phyloP scores from a whole-genome alignment of 1,140 invertebrate species.

The Dinoponera quadriceps region DNA sequence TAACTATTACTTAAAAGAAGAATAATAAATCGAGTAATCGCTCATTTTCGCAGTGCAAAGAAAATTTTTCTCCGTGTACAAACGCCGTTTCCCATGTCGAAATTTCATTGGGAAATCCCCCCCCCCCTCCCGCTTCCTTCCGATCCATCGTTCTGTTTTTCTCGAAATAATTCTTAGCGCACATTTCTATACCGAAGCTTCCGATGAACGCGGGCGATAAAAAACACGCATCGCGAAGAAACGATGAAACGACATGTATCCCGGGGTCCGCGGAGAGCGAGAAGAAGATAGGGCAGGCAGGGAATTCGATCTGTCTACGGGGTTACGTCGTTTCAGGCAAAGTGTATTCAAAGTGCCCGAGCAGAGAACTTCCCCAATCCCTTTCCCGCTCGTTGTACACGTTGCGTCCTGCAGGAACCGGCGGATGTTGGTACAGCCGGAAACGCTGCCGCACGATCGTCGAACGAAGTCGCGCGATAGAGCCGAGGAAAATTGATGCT shows the following conservation, averaged over 20 bases:
- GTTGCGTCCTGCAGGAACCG: conserved; percentile 56
- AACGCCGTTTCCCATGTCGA: too few species aligned
- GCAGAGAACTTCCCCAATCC: conserved; percentile 70
- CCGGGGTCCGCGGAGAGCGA: conserved; percentile 10
- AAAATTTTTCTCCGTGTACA: too few species aligned
- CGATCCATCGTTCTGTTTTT: background rate
- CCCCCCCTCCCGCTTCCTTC: background rate
- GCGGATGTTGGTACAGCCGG: conserved; percentile 67
- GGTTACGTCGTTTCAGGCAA: conserved; percentile 66
- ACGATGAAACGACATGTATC: conserved; percentile 40
- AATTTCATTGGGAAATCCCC: too few species aligned
- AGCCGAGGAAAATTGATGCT: conserved; percentile 70
- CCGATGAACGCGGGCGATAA: conserved; percentile 44
- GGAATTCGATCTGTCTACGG: conserved; percentile 65
- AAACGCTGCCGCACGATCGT: conserved; percentile 66
- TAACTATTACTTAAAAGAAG: too few species aligned
- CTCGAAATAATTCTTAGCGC: background rate
- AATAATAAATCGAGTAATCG: too few species aligned
- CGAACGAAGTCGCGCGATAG: conserved; percentile 65
- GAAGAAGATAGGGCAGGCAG: conserved; percentile 1
- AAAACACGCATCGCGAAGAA: conserved; percentile 29
- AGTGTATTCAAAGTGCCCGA: conserved; percentile 72
- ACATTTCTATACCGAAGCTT: conserved; percentile 1
- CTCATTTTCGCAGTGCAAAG: too few species aligned
- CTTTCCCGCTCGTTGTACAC: conserved; percentile 69